Base-by-base conservation (phyloP, 2,113 vertebrate species). In the Sebastes fasciatus region DNA sequence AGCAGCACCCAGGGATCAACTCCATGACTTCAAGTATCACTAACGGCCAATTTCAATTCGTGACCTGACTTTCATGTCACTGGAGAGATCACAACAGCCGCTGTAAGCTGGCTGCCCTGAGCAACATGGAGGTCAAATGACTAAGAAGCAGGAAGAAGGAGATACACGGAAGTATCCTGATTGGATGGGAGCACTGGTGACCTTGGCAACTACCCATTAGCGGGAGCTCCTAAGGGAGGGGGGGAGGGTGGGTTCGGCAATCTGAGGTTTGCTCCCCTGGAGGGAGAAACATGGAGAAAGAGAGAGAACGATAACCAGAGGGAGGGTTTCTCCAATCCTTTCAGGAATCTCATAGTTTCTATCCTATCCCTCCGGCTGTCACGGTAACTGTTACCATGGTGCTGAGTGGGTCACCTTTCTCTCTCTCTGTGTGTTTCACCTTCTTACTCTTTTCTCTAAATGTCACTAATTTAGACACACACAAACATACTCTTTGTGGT, bases 141-240 rank as follows among this genome's bases (percentile, higher is more conserved):
- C 78, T 5, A 45, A 46, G 48, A 84, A 63, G 9, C 16, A 57
- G 42, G 62, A 74, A 69, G 81, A 21, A 40, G 51, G 0, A 62
- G 61, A 51, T 62, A 67, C 69, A 71, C 77, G 81, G 57, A 42
- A 17, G 78, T 43, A 21, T 64, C 40, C 54, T 77, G 84, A 86
- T 88, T 88, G 86, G 85, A 82, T n/a, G 68, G 70, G 67, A 57
- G 74, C 63, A 73, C 13, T 65, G 66, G 91, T 89, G 91, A 88
- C 93, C 91, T 91, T 94, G 90, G 86, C 81, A 89, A 90, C 88
- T 72, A 57, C 49, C 77, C 82, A 89, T 90, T 88, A 91, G 73
- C 54, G 6, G 34, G 42, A 70, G 5, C 62, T 80, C 55, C 74
- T 65, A 14, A 16, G 40, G 42, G 63, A 0, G 2, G 21, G 12